A percentile compares a stretch with the other conserved stretches of the same genome.
phyloP scores from a whole-genome alignment of 2,797 vertebrate genomes.

The Lemur catta region DNA sequence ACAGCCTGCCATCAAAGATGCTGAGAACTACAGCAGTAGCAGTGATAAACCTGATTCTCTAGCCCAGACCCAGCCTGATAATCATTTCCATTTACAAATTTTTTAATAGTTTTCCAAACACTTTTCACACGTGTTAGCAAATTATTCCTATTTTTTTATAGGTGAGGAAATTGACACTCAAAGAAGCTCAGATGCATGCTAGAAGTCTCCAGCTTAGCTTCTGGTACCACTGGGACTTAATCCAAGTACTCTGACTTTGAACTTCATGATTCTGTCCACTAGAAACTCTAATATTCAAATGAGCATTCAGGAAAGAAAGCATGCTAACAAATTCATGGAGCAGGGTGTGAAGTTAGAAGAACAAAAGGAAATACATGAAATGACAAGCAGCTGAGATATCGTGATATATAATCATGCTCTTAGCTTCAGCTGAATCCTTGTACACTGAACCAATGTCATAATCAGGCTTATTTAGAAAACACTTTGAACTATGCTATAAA shows the following conservation, averaged over 20 bases:
- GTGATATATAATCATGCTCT: slow-evolving; percentile 71
- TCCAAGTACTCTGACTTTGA: slow-evolving; percentile 63
- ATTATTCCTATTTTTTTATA: slow-evolving; percentile 13
- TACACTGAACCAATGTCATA: slow-evolving; percentile 76
- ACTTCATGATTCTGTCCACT: slow-evolving; percentile 23
- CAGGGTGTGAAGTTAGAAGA: slow-evolving; percentile 60
- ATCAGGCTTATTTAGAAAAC: slow-evolving; percentile 80
- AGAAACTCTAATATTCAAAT: background rate
- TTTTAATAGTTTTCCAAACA: background rate
- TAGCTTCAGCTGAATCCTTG: slow-evolving; percentile 72
- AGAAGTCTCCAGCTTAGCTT: background rate
- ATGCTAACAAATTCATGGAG: background rate
- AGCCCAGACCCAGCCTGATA: background rate
- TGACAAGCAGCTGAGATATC: slow-evolving; percentile 68
- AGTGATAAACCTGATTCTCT: slow-evolving; percentile 73
- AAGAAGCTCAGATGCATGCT: slow-evolving; percentile 53
- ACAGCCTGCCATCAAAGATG: slow-evolving; percentile 70
- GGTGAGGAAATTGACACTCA: background rate
- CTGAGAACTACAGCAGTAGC: background rate
- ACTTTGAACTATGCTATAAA: slow-evolving; percentile 78
- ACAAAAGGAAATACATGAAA: slow-evolving; percentile 42
- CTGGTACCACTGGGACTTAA: background rate
- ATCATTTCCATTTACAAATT: background rate
- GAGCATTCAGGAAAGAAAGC: slow-evolving; percentile 64
- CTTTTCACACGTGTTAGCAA: background rate